phyloP scores from a whole-genome alignment of 2,888 invertebrate species.

The Cosmia pyralina region DNA sequence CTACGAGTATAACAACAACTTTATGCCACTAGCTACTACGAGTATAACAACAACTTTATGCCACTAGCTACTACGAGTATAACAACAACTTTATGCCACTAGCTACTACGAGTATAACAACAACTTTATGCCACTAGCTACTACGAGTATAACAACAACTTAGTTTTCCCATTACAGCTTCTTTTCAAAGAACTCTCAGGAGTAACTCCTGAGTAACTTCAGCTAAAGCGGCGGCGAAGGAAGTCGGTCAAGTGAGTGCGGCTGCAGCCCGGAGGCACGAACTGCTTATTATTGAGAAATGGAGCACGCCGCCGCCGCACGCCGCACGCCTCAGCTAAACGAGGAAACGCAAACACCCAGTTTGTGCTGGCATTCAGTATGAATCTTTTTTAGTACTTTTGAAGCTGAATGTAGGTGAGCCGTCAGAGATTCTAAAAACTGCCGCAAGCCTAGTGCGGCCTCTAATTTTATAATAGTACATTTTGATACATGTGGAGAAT shows the following conservation, averaged over 20 bases:
- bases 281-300: slow-evolving; percentile 56
- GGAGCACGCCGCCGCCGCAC: slow-evolving; percentile 48
- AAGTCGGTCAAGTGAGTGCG: slow-evolving; percentile 62
- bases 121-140: too few species aligned
- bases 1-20: too few species aligned
- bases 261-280: slow-evolving; percentile 52
- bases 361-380: slow-evolving; percentile 4
- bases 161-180: slow-evolving; percentile 14
- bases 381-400: slow-evolving; percentile 1
- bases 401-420: slow-evolving; percentile 7
- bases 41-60: neutral
- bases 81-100: neutral
- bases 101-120: neutral
- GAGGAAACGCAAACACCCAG: slow-evolving; percentile 30
- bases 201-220: slow-evolving; percentile 29
- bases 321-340: too few species aligned
- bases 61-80: too few species aligned
- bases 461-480: neutral
- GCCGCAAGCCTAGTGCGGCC: neutral
- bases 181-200: slow-evolving; percentile 35
- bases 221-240: slow-evolving; percentile 27
- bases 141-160: neutral
- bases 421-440: neutral
- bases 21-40: too few species aligned
- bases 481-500: too few species aligned